Percentiles rank a stretch among this genome's conserved stretches.
phyloP scores from a whole-genome alignment of 1,140 invertebrate genomes.

The Neuroterus valhalla region DNA sequence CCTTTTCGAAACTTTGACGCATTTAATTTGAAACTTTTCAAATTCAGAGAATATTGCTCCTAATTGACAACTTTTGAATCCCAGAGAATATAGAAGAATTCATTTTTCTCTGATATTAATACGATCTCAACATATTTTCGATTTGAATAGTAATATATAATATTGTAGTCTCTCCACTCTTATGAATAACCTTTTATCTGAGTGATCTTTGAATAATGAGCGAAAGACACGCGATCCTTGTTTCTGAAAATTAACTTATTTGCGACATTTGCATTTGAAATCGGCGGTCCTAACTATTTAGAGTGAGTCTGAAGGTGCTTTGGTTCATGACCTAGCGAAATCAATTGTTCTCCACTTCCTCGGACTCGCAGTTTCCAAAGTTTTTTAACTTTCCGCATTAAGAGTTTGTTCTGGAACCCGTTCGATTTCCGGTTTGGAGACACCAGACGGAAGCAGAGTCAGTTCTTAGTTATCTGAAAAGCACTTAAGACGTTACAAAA shows the following conservation, averaged over 20 bases:
- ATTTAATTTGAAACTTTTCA: too few species aligned
- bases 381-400: not conserved
- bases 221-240: not conserved
- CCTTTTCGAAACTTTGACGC: too few species aligned
- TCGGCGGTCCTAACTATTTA: not conserved
- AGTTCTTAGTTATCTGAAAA: not conserved
- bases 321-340: not conserved
- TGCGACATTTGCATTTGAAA: constrained; percentile 2
- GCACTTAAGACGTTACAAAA: not conserved
- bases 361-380: not conserved
- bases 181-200: not conserved
- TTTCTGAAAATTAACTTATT: constrained; percentile 1
- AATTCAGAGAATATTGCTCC: too few species aligned
- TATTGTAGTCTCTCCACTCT: not conserved
- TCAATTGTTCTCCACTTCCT: constrained; percentile 5
- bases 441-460: not conserved
- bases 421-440: not conserved
- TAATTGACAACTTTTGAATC: too few species aligned
- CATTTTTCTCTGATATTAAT: too few species aligned
- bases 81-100: too few species aligned
- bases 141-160: too few species aligned
- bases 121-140: too few species aligned
- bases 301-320: not conserved
- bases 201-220: not conserved
- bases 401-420: not conserved